A percentile compares a stretch with the other conserved stretches of the same genome.
These are phyloP conservation scores for Urocyon cinereoargenteus DNA, from an alignment of 2,797 vertebrate genomes.

Conservation along the genomic window DNA sequence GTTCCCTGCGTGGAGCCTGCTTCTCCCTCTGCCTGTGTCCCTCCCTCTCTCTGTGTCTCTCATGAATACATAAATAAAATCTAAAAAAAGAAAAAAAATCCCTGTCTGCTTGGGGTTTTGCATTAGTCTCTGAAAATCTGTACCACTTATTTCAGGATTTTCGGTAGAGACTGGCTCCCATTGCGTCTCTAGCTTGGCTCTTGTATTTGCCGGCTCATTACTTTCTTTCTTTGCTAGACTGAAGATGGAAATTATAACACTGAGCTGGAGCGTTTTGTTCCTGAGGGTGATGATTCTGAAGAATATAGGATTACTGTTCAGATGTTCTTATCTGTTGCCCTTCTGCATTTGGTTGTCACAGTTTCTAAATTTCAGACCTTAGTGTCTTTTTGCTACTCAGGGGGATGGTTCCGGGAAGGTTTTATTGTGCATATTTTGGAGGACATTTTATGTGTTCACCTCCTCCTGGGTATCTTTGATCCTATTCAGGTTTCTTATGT, in stretches of 20 bases:
- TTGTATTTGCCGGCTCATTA: neutral
- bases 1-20: too few relatives aligned
- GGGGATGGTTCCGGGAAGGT: neutral
- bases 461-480: neutral
- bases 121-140: neutral
- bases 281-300: neutral
- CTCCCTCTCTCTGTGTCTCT: too few relatives aligned
- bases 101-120: conserved; percentile 41
- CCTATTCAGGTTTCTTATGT: neutral
- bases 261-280: neutral
- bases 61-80: too few relatives aligned
- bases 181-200: neutral
- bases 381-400: neutral
- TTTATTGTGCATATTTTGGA: neutral
- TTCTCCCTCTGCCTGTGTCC: too few relatives aligned
- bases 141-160: neutral
- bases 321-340: neutral
- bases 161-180: neutral
- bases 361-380: neutral
- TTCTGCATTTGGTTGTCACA: neutral
- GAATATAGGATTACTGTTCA: neutral
- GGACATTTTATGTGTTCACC: neutral
- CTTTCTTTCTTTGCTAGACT: conserved; percentile 47
- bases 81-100: too few relatives aligned
- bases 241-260: neutral